Conservation (phyloP, 2,888 invertebrate species). For the Synanthedon andrenaeformis region DNA sequence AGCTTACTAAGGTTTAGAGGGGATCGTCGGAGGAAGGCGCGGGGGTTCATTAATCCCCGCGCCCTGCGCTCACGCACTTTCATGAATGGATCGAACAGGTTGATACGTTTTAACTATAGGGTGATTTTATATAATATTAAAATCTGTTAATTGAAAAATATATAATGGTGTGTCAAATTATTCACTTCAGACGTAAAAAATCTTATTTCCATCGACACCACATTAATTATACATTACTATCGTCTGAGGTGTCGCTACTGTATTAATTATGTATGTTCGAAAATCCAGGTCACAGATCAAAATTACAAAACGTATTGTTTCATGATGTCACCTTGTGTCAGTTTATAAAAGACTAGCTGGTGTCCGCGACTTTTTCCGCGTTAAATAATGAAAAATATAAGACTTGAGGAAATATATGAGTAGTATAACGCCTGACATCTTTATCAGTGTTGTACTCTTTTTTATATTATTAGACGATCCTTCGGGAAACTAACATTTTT, state of each 20-base stretch:
- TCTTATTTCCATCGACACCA: too few species aligned
- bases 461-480: too few species aligned
- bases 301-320: slow-evolving; percentile 4
- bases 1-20: not conserved
- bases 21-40: slow-evolving; percentile 5
- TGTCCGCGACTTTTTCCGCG: too few species aligned
- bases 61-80: slow-evolving; percentile 70
- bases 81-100: slow-evolving; percentile 70
- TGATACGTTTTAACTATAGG: slow-evolving; percentile 59
- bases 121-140: slow-evolving; percentile 15
- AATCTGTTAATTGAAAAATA: not conserved
- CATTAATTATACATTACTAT: too few species aligned
- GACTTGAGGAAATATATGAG: too few species aligned
- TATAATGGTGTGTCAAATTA: not conserved
- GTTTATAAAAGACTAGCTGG: too few species aligned
- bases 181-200: too few species aligned
- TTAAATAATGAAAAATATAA: too few species aligned
- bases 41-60: slow-evolving; percentile 69
- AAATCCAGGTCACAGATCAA: slow-evolving; percentile 3
- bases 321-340: slow-evolving; percentile 27
- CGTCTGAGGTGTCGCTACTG: too few species aligned
- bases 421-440: too few species aligned
- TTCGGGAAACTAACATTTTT: too few species aligned
- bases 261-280: slow-evolving; percentile 4
- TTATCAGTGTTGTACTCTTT: too few species aligned